Evolutionary conservation across 2,888 invertebrate species (phyloP).

Genomic region (Luperina testacea): DNA sequence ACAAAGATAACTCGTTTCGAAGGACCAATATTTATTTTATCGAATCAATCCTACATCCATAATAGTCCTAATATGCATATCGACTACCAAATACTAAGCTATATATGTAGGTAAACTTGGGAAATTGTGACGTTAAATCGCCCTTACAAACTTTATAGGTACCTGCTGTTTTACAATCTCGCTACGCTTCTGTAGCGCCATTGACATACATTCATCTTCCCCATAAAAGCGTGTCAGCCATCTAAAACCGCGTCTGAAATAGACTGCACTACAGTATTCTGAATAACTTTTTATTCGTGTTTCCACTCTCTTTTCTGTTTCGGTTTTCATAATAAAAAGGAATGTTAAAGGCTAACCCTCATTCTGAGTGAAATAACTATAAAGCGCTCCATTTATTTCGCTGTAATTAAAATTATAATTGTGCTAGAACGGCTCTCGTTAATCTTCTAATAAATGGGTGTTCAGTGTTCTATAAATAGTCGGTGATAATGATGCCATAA

Average conservation of each 20-base stretch:
- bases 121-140: background rate
- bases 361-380: constrained; percentile 8
- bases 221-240: constrained; percentile 29
- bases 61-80: background rate
- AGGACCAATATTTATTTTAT: background rate
- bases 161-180: background rate
- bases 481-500: background rate
- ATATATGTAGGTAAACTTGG: background rate
- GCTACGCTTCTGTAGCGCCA: constrained; percentile 29
- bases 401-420: constrained; percentile 23
- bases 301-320: constrained; percentile 13
- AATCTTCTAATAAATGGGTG: background rate
- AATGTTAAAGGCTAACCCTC: background rate
- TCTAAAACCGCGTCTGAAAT: constrained; percentile 43
- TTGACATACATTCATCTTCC: constrained; percentile 46
- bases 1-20: background rate
- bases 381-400: constrained; percentile 10
- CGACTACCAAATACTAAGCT: background rate
- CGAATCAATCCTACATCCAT: constrained; percentile 7
- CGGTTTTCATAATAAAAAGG: background rate
- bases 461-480: background rate
- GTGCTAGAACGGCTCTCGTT: background rate
- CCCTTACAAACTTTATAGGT: constrained; percentile 9
- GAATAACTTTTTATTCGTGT: constrained; percentile 27
- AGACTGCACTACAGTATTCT: constrained; percentile 31